These are phyloP conservation scores for Podarcis lilfordi DNA, from an alignment of 2,797 vertebrate species.

Conservation along the genomic window DNA sequence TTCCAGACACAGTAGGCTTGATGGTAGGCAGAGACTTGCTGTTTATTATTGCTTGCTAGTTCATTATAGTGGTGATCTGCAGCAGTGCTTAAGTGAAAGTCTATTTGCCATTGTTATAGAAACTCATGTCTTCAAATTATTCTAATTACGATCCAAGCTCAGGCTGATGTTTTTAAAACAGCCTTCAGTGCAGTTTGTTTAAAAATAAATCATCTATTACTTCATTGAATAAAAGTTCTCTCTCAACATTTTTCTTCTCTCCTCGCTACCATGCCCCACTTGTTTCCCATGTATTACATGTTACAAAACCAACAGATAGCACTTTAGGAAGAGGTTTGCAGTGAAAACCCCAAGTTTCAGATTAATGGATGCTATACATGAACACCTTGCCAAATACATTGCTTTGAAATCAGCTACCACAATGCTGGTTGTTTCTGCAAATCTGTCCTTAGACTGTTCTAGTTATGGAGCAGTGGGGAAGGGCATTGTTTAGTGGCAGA, in stretches of 20 bases:
- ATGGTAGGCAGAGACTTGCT: background rate
- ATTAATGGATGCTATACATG: background rate
- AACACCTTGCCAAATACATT: background rate
- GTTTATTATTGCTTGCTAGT: background rate
- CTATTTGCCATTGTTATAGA: background rate
- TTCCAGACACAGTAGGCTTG: background rate
- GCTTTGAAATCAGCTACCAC: background rate
- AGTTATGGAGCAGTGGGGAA: conserved; percentile 9
- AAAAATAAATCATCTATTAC: background rate
- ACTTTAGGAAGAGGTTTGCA: background rate
- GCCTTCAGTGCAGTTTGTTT: background rate
- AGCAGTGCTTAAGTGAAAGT: background rate
- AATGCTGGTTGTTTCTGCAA: background rate
- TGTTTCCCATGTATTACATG: background rate
- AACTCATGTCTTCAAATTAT: background rate
- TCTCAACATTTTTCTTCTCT: background rate
- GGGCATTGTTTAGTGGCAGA: conserved; percentile 44
- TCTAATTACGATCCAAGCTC: background rate
- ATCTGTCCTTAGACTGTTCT: background rate
- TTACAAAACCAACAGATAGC: background rate
- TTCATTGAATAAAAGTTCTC: background rate
- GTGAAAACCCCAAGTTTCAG: background rate
- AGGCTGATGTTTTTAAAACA: background rate
- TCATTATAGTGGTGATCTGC: too few species aligned
- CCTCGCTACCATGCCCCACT: background rate